Percentiles rank a stretch among this genome's conserved stretches.
phyloP scores from a whole-genome alignment of 2,113 vertebrate species.

The Myrmecobius fasciatus region DNA sequence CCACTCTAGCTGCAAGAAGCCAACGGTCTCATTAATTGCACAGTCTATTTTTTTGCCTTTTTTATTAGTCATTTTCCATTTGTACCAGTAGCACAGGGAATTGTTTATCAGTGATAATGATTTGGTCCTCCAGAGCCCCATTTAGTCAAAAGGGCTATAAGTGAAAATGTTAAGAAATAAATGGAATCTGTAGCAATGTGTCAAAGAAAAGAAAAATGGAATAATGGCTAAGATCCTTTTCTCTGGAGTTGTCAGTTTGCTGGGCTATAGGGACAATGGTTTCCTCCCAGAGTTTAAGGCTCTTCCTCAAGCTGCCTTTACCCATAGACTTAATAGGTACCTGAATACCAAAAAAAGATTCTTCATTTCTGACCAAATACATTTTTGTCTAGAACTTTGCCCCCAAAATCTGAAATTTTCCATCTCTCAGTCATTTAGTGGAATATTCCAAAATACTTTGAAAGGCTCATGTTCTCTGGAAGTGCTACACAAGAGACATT shows the following conservation, averaged over 20 bases:
- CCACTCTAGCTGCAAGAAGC: constrained; percentile 55
- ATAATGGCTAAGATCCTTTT: background rate
- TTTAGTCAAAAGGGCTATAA: constrained; percentile 53
- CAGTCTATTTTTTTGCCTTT: background rate
- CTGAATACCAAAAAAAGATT: background rate
- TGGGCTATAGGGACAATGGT: background rate
- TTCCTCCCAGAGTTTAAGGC: fast-evolving
- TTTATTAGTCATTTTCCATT: constrained; percentile 23
- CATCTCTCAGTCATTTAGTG: background rate
- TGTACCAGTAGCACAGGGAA: fast-evolving
- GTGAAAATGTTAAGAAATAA: constrained; percentile 60
- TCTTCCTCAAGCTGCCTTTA: background rate
- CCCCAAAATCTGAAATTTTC: background rate
- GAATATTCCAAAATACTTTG: too few relatives aligned
- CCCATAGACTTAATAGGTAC: fast-evolving
- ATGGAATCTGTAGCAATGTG: constrained; percentile 50
- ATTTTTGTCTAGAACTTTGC: background rate
- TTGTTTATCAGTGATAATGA: constrained; percentile 59
- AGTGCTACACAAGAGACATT: background rate
- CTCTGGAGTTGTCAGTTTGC: background rate
- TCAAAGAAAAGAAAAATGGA: constrained; percentile 50
- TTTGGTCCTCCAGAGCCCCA: constrained; percentile 9
- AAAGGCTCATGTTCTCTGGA: background rate
- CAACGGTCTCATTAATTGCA: constrained; percentile 62
- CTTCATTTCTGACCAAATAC: background rate